These are phyloP conservation scores for Chorisops tibialis DNA, from an alignment of 2,888 invertebrate species.

Conservation along the genomic window DNA sequence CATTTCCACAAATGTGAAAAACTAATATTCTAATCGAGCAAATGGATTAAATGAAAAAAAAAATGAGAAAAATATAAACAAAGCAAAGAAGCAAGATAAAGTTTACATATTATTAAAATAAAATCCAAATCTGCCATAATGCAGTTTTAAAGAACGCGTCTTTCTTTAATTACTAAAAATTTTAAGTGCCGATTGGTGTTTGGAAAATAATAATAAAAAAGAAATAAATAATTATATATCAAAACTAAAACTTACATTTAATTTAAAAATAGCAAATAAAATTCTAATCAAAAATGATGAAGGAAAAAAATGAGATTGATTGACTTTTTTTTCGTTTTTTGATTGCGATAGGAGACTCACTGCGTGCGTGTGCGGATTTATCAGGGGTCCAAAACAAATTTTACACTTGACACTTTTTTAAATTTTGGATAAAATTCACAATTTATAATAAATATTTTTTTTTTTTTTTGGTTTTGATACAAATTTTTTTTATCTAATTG, in stretches of 20 bases:
- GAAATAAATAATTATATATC: background rate
- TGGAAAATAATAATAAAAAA: background rate
- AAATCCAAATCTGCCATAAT: too few species aligned
- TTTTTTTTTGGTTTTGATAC: too few species aligned
- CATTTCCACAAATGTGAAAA: background rate
- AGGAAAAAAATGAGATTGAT: background rate
- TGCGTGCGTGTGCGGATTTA: slow-evolving; percentile 54
- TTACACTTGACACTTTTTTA: background rate
- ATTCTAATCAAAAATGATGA: background rate
- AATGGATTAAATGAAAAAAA: too few species aligned
- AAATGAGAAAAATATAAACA: background rate
- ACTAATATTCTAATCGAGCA: too few species aligned
- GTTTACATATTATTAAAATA: background rate
- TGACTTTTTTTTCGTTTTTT: background rate
- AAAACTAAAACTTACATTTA: background rate
- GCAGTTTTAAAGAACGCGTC: too few species aligned
- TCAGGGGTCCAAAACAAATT: slow-evolving; percentile 46
- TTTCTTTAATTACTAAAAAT: too few species aligned
- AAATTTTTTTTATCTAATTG: too few species aligned
- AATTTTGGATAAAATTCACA: too few species aligned
- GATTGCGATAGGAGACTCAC: slow-evolving; percentile 45
- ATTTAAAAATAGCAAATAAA: background rate
- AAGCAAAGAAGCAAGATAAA: background rate
- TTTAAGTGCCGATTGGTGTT: background rate
- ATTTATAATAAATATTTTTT: too few species aligned